These are phyloP conservation scores for Dexiosoma caninum DNA, from an alignment of 2,888 invertebrate genomes.

Conservation along the genomic window DNA sequence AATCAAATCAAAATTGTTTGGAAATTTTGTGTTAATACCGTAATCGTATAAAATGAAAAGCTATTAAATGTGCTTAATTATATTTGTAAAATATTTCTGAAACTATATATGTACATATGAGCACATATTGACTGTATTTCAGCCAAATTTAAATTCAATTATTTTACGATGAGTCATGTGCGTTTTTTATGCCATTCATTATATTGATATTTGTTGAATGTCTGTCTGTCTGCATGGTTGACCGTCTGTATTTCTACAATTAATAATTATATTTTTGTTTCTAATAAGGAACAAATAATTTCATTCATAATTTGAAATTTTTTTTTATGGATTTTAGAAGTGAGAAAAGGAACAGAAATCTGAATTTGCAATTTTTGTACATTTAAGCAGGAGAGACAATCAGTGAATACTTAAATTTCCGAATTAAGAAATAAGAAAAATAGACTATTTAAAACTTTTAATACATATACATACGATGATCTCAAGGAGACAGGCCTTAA, in stretches of 20 bases:
- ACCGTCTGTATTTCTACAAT: not conserved
- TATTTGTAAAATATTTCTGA: slow-evolving; percentile 19
- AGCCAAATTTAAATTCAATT: slow-evolving; percentile 56
- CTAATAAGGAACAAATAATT: slow-evolving; percentile 43
- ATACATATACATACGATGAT: too few species aligned
- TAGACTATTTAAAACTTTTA: too few species aligned
- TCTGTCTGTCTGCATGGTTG: not conserved
- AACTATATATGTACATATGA: slow-evolving; percentile 47
- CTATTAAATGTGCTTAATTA: slow-evolving; percentile 11
- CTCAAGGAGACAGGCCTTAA: too few species aligned
- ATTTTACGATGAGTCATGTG: slow-evolving; percentile 54
- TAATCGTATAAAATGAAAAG: slow-evolving; percentile 42
- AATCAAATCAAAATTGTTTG: slow-evolving; percentile 23
- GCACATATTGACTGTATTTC: slow-evolving; percentile 46
- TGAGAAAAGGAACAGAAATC: slow-evolving; percentile 33
- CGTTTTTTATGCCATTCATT: not conserved
- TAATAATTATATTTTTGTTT: not conserved
- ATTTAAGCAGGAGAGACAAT: not conserved
- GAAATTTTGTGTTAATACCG: slow-evolving; percentile 50
- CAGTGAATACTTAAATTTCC: not conserved
- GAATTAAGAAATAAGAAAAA: too few species aligned
- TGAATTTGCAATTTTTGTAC: slow-evolving; percentile 15
- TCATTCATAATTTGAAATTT: slow-evolving; percentile 47
- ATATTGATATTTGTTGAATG: not conserved
- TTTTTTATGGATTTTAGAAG: slow-evolving; percentile 1